These are phyloP conservation scores for Petrophora chlorosata DNA, from an alignment of 2,888 invertebrate species.

Conservation along the genomic window DNA sequence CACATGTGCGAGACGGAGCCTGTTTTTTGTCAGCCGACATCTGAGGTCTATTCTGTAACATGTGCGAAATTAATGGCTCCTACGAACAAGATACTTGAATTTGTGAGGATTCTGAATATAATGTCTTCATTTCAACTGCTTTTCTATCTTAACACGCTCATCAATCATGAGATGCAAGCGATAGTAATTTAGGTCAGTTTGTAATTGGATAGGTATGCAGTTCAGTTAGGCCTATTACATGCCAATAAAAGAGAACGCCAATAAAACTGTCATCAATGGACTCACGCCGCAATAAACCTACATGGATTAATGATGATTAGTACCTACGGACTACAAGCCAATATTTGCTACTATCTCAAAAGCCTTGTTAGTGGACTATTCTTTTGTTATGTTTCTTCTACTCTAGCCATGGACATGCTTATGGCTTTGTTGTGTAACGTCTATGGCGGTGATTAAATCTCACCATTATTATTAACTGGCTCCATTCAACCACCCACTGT, in stretches of 20 bases:
- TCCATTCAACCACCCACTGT: constrained; percentile 83
- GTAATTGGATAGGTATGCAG: constrained; percentile 28
- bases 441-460: constrained; percentile 82
- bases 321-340: constrained; percentile 63
- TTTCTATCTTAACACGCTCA: constrained; percentile 2
- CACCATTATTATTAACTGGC: constrained; percentile 84
- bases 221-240: constrained; percentile 21
- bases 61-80: constrained; percentile 67
- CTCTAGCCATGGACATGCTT: constrained; percentile 73
- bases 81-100: constrained; percentile 54
- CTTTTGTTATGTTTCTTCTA: constrained; percentile 60
- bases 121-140: constrained; percentile 13
- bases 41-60: constrained; percentile 68
- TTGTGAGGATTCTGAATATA: constrained; percentile 54
- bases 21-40: constrained; percentile 77
- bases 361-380: constrained; percentile 77
- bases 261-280: constrained; percentile 36
- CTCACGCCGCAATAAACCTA: constrained; percentile 34
- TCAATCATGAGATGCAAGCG: constrained; percentile 8
- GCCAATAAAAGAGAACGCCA: constrained; percentile 25
- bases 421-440: constrained; percentile 79
- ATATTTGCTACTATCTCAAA: constrained; percentile 53
- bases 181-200: constrained; percentile 19
- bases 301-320: constrained; percentile 63
- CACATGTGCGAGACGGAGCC: constrained; percentile 64